Evolutionary conservation across 1,140 invertebrate species (phyloP).

Genomic region (Bombus soroeensis): DNA sequence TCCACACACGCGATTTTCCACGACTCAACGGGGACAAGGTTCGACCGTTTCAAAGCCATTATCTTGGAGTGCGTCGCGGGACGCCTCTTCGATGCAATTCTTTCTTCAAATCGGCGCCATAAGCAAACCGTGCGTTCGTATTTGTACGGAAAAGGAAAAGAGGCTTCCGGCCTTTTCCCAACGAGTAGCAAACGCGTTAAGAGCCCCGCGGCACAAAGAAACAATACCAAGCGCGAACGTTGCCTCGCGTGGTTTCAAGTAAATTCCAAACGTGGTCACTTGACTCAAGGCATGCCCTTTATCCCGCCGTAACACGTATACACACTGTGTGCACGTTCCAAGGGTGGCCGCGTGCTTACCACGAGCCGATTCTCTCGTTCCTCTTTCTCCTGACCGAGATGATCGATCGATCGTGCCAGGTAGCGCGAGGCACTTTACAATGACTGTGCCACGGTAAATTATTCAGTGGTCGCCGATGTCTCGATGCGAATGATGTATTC

Average conservation of each 20-base stretch:
- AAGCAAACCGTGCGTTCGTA: background rate
- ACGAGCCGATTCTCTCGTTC: conserved; percentile 36
- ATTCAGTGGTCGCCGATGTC: conserved; percentile 61
- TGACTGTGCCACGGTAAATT: conserved; percentile 60
- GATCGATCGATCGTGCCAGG: conserved; percentile 64
- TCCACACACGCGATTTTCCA: background rate
- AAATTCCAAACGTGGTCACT: conserved; percentile 53
- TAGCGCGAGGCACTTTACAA: conserved; percentile 48
- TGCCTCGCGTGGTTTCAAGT: conserved; percentile 19
- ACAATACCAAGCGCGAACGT: conserved; percentile 33
- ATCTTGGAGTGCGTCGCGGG: background rate
- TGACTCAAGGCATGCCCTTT: conserved; percentile 48
- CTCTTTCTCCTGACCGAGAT: conserved; percentile 22
- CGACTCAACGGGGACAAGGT: background rate
- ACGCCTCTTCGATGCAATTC: background rate
- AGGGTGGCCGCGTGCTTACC: background rate
- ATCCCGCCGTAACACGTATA: conserved; percentile 24
- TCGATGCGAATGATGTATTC: conserved; percentile 51
- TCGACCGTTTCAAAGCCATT: background rate
- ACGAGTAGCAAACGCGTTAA: conserved; percentile 38
- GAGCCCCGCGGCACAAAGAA: conserved; percentile 32
- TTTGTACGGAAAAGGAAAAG: background rate
- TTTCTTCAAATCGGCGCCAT: background rate
- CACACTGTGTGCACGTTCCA: background rate
- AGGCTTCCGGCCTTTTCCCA: background rate